Base-by-base conservation (phyloP, 2,113 vertebrate species). In the Myotis brandtii region DNA sequence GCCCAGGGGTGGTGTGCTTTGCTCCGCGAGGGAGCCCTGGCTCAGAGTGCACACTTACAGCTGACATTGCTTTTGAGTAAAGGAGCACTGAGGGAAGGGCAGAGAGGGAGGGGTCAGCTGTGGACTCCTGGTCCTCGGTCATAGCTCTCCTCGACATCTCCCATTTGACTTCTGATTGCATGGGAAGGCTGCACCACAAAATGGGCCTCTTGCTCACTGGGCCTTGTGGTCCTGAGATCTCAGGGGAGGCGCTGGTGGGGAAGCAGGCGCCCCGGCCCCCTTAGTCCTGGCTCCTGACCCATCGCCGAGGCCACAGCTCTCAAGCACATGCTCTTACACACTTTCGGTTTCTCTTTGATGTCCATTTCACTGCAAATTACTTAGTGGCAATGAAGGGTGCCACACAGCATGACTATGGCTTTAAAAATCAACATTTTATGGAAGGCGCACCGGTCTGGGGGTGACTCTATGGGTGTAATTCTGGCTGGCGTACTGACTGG, bases 41-140 rank as follows among this genome's bases (percentile, higher is more conserved):
- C 20, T 14, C 10, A 27, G 27, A 14, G 20, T 5, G 20, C 37
- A 21, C 6, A 4, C 6, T 27, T 5, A 62, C 59, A 62, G 54
- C 14, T 23, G 54, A 6, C 1, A 0, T 5, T 5, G 3, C 17
- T 54, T 40, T 50, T n/a, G 30, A 62, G n/a, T 32, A 21, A 10
- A 79, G 56, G 9, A 25, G 9, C 12, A 27, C 40, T n/a, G 59
- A 6, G 4, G 16, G 1, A 64, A 25, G 25, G 23, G 25, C 6
- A 3, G 4, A 13, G 48, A 48, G 27, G 16, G 1, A 69, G 32
- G 25, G 23, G 25, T 48, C 27, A 56, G 16, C 21, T 0, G 0
- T 1, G 21, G 2, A 5, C 2, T 11, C 0, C 59, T 30, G 67
- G n/a, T 40, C 7, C 34, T 5, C 14, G 4, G 40, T 56, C 23